phyloP scores from a whole-genome alignment of 1,140 invertebrate genomes.

The Pseudomyrmex gracilis region DNA sequence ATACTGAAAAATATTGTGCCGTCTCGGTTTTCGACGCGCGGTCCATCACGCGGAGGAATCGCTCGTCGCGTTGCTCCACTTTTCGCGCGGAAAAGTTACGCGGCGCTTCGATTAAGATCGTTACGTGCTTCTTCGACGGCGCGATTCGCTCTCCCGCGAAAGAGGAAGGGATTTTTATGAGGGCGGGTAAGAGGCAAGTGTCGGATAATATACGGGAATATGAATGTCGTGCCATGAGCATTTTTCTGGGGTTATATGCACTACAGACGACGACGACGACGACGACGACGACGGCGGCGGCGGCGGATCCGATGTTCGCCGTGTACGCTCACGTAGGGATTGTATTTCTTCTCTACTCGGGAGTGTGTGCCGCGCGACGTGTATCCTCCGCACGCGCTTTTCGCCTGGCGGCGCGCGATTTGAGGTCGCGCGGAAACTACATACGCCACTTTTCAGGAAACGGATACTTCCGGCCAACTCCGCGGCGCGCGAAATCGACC shows the following conservation, averaged over 20 bases:
- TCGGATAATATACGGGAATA: slow-evolving; percentile 65
- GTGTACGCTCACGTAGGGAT: slow-evolving; percentile 58
- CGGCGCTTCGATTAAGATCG: slow-evolving; percentile 64
- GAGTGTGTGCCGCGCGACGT: not conserved
- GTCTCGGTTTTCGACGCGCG: slow-evolving; percentile 32
- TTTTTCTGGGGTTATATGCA: slow-evolving; percentile 61
- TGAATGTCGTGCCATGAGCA: slow-evolving; percentile 61
- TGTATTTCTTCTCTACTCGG: slow-evolving; percentile 59
- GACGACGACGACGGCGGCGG: too few relatives aligned
- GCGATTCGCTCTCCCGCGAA: not conserved
- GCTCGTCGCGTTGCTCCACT: slow-evolving; percentile 38
- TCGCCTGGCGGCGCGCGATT: not conserved
- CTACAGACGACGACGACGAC: not conserved
- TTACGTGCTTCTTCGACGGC: slow-evolving; percentile 45
- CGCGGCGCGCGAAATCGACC: slow-evolving; percentile 34
- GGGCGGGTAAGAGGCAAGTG: slow-evolving; percentile 26
- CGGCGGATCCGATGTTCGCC: slow-evolving; percentile 41
- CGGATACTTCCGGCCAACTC: slow-evolving; percentile 26
- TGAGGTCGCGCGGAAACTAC: slow-evolving; percentile 37
- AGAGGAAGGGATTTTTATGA: slow-evolving; percentile 46
- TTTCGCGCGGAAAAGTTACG: slow-evolving; percentile 29
- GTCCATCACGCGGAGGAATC: slow-evolving; percentile 30
- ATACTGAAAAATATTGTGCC: slow-evolving; percentile 32
- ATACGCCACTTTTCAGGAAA: slow-evolving; percentile 47
- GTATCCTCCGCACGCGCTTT: slow-evolving; percentile 2